These are phyloP conservation scores for Parasteatoda lunata DNA, from an alignment of 2,888 invertebrate species.

Conservation along the genomic window DNA sequence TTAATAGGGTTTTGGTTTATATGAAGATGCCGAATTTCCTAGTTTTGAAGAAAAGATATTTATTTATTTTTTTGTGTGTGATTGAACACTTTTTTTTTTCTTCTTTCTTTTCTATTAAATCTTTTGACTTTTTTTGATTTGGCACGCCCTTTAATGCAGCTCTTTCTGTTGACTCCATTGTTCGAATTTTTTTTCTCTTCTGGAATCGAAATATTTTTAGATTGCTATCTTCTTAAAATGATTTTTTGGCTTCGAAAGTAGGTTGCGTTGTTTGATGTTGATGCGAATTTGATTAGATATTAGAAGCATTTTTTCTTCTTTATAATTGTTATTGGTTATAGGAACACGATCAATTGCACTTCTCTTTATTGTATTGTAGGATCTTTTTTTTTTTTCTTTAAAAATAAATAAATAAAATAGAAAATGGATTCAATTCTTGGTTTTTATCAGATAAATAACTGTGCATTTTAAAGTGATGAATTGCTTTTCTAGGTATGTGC, in stretches of 20 bases:
- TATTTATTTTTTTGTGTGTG: not conserved
- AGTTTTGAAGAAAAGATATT: conserved; percentile 9
- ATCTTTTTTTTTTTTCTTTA: too few species aligned
- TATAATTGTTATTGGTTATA: not conserved
- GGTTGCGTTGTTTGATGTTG: not conserved
- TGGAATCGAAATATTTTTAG: not conserved
- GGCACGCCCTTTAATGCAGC: not conserved
- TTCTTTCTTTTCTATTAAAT: not conserved
- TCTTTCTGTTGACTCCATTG: not conserved
- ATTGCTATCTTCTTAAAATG: not conserved
- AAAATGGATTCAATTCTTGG: too few species aligned
- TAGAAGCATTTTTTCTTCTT: not conserved
- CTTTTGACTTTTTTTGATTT: not conserved
- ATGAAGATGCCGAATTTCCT: not conserved
- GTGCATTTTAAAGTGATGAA: too few species aligned
- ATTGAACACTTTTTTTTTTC: conserved; percentile 11
- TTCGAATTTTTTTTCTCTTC: not conserved
- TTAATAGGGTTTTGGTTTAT: too few species aligned
- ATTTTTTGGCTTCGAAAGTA: not conserved
- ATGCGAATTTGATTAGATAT: not conserved
- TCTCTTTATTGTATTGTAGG: conserved; percentile 4
- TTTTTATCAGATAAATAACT: too few species aligned
- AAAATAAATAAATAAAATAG: too few species aligned
- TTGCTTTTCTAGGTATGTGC: too few species aligned
- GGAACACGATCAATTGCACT: not conserved